Base-by-base conservation (phyloP, 2,113 vertebrate genomes). In the Albula goreensis region DNA sequence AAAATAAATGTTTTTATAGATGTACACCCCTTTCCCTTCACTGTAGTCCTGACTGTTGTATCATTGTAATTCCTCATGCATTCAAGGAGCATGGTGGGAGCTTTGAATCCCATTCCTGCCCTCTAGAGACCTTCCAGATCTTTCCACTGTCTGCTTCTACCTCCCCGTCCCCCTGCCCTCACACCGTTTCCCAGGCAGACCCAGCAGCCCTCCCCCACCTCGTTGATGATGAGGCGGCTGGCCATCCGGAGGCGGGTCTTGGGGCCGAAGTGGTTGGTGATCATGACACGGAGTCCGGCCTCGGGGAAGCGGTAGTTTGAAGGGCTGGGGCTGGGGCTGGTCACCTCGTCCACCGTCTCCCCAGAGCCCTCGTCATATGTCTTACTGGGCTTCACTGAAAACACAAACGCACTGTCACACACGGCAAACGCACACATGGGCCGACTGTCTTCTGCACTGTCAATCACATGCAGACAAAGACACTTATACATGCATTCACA, bases 181-280 rank as follows among this genome's bases (percentile, higher is more conserved):
- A n/a, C 15, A 41, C 6, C 80, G 17, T n/a, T n/a, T 22, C 22
- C 53, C 52, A 4, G 1, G 41, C 31, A 60, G 15, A 50, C 22
- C 51, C 51, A 5, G 60, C 17, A 56, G 12, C 10, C 41, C 11
- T 17, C 78, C 1, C 15, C 53, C 63, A 96, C 96, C 95, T 97
- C 96, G 0, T 97, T 96, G 88, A 97, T 97, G 81, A 97, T 96
- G 84, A 97, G 93, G 57, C 96, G 89, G 92, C 96, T 96, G 15
- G 96, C 96, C 96, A 97, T 97, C 15, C 96, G 92, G 88, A 97
- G 94, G 0, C 96, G 94, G n/a, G 96, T 97, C 88, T 96, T 94
- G 50, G 96, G 96, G 60, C 95, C 95, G 81, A 97, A 97, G 12
- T 96, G 96, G 80, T 96, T 96, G 2, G 96, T 97, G 87, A 97